Evolutionary conservation across 2,888 invertebrate genomes (phyloP).

Genomic region (Platycheirus albimanus): DNA sequence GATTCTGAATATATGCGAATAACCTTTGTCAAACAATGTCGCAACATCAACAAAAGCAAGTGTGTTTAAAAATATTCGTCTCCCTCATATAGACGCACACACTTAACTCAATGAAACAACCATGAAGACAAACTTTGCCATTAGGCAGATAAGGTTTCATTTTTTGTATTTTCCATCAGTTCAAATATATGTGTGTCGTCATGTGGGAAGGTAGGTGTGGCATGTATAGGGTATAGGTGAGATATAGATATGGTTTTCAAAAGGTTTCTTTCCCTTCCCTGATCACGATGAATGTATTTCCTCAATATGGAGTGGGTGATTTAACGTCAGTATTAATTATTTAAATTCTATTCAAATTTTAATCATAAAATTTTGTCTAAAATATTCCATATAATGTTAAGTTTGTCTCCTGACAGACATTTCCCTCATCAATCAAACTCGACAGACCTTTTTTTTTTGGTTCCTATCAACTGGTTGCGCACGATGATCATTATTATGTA

Average conservation of each 20-base stretch:
- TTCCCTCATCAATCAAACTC: constrained; percentile 62
- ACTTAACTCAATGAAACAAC: constrained; percentile 38
- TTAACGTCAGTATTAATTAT: constrained; percentile 10
- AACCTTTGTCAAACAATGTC: constrained; percentile 44
- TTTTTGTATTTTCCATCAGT: constrained; percentile 12
- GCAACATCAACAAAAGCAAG: constrained; percentile 29
- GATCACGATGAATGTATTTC: constrained; percentile 7
- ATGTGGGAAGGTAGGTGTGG: neutral
- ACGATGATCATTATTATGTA: constrained; percentile 48
- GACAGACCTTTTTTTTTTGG: constrained; percentile 37
- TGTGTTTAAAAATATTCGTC: neutral
- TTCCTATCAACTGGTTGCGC: constrained; percentile 53
- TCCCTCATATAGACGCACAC: neutral
- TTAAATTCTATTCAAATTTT: constrained; percentile 10
- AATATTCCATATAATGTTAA: constrained; percentile 1
- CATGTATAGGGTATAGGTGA: neutral
- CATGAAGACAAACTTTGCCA: constrained; percentile 31
- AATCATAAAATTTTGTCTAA: neutral
- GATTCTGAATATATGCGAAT: constrained; percentile 30
- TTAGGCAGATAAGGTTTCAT: constrained; percentile 45
- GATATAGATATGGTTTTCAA: neutral
- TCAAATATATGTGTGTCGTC: constrained; percentile 11
- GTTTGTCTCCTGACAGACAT: constrained; percentile 4
- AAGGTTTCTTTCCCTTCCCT: constrained; percentile 2
- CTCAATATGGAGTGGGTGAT: constrained; percentile 12